Evolutionary conservation across 2,797 vertebrate genomes (phyloP).

Genomic region (Protonibea diacanthus): DNA sequence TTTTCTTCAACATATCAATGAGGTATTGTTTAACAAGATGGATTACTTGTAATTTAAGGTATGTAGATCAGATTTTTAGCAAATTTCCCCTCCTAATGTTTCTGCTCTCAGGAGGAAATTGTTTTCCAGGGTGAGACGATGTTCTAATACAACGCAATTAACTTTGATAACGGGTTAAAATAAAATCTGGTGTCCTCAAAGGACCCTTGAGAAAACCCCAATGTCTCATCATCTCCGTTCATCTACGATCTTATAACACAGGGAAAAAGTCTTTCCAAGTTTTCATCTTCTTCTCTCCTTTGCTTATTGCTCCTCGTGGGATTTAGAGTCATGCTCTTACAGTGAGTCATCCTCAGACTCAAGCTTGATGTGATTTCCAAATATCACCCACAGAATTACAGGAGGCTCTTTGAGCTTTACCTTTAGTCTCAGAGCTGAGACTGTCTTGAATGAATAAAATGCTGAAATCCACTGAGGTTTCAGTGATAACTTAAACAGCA

Average conservation of each 20-base stretch:
- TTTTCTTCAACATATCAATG: constrained; percentile 45
- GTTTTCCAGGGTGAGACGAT: constrained; percentile 51
- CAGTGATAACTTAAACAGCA: constrained; percentile 20
- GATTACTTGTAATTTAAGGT: constrained; percentile 66
- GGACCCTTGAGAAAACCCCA: constrained; percentile 44
- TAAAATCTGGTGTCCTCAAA: constrained; percentile 51
- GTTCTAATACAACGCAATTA: constrained; percentile 58
- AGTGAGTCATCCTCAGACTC: constrained; percentile 58
- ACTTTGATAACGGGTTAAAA: constrained; percentile 56
- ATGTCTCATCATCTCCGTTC: constrained; percentile 31
- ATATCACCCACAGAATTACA: constrained; percentile 59
- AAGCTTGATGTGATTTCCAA: constrained; percentile 60
- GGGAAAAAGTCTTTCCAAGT: constrained; percentile 40
- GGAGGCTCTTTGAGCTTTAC: constrained; percentile 62
- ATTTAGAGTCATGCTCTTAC: constrained; percentile 48
- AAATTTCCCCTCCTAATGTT: constrained; percentile 55
- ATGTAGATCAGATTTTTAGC: constrained; percentile 55
- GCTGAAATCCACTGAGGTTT: constrained; percentile 35
- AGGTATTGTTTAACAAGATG: constrained; percentile 58
- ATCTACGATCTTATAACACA: constrained; percentile 43
- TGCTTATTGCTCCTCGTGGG: constrained; percentile 48
- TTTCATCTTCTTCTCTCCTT: constrained; percentile 46
- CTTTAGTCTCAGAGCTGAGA: constrained; percentile 45
- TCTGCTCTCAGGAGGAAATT: constrained; percentile 65
- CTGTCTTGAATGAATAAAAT: constrained; percentile 37